Evolutionary conservation across 1,140 invertebrate genomes (phyloP), one percentile per base, ranked within the genome.

Genomic region (Bradynema listronoti): DNA sequence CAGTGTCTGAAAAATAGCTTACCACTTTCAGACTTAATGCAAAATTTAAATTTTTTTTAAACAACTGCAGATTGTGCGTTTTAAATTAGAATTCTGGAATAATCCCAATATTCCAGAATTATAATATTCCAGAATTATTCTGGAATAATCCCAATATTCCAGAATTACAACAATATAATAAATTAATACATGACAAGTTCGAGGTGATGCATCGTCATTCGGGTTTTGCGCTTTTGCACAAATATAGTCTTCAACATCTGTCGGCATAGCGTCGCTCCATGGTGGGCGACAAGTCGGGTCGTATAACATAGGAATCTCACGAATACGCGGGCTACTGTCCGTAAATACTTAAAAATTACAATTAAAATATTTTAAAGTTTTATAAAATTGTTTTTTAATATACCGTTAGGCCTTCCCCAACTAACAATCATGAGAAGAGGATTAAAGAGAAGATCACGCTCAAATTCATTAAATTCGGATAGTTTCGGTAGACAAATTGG

Each of bases 101-200:
- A n/a, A n/a, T n/a, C n/a, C n/a, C n/a, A n/a, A n/a, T n/a, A n/a
- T n/a, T n/a, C n/a, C n/a, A n/a, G n/a, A n/a, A n/a, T n/a, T n/a
- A n/a, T n/a, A n/a, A n/a, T n/a, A n/a, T n/a, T n/a, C n/a, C n/a
- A n/a, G n/a, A n/a, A n/a, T n/a, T n/a, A n/a, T n/a, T n/a, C n/a
- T n/a, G n/a, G n/a, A n/a, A n/a, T n/a, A n/a, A n/a, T n/a, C n/a
- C n/a, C n/a, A n/a, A n/a, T n/a, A n/a, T n/a, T n/a, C n/a, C n/a
- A n/a, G n/a, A n/a, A n/a, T n/a, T n/a, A n/a, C n/a, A n/a, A n/a
- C n/a, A n/a, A n/a, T n/a, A n/a, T n/a, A n/a, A n/a, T n/a, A n/a
- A n/a, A n/a, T n/a, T n/a, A n/a, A 39, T 22, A 61, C 69, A 53
- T 71, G 65, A 47, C 69, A 71, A 30, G 69, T 72, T 30, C 69